Conservation (phyloP, 2,797 vertebrate species). For the Cheirogaleus major region DNA sequence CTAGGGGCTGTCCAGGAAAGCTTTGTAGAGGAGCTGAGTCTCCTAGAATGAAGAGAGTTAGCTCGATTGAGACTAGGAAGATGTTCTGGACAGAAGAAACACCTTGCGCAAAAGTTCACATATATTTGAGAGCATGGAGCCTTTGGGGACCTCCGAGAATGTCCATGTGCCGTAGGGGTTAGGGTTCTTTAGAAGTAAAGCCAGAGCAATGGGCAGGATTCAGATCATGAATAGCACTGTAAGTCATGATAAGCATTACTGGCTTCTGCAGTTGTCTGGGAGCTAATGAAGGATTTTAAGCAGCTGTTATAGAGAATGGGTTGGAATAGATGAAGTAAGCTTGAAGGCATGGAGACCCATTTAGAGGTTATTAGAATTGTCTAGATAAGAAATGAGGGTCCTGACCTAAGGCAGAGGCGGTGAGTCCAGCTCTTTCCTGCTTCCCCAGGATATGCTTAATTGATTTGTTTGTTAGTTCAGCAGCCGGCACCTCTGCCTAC, state of each 20-base stretch:
- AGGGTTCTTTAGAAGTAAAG: background rate
- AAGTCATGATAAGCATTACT: background rate
- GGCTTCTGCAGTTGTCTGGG: background rate
- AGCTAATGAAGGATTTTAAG: background rate
- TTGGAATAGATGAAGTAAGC: background rate
- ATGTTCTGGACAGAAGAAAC: background rate
- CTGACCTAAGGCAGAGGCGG: background rate
- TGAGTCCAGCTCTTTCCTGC: background rate
- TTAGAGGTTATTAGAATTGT: background rate
- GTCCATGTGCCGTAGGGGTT: background rate
- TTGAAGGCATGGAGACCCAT: background rate
- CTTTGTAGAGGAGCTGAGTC: background rate
- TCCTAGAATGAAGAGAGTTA: background rate
- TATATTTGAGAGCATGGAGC: background rate
- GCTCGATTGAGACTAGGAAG: background rate
- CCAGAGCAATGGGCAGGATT: background rate
- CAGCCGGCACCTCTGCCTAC: background rate
- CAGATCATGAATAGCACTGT: background rate
- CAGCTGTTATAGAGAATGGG: background rate
- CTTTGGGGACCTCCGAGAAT: background rate
- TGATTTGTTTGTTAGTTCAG: background rate
- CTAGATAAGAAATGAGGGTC: constrained; percentile 15
- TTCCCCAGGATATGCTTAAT: background rate
- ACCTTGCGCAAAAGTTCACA: background rate
- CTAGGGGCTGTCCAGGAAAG: background rate